Evolutionary conservation across 2,888 invertebrate species (phyloP), one percentile per base, ranked within the genome.

Genomic region (Unio pictorum): DNA sequence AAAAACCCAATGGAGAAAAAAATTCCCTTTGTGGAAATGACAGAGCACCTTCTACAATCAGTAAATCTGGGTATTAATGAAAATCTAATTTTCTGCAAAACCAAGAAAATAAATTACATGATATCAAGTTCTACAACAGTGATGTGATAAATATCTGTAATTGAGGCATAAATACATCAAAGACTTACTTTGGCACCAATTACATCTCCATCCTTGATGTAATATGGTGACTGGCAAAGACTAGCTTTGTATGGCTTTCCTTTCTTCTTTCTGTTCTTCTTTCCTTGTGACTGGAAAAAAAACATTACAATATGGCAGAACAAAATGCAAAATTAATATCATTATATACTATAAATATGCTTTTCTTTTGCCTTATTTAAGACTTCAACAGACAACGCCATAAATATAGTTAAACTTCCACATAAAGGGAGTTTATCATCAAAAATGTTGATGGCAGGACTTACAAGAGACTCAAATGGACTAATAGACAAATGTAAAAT

Each of bases 171-270:
- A 34, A n/a, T 8, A 17, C 5, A 61, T 5, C 59, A 1, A 23
- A 28, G 8, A 66, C 66, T 63, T 77, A 89, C 89, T 83, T 88
- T 89, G 11, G 88, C 86, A 28, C 88, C 89, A 59, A 89, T 87
- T 15, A 83, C 76, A 72, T 89, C 89, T 7, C 89, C 89, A 80
- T 89, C 89, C 61, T 81, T 81, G 11, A 89, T 72, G 64, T 80
- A 75, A 69, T 83, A 89, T 15, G 89, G 89, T 18, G 87, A 80
- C 65, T 85, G 86, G 67, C 81, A 76, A 4, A 89, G 76, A 74
- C 88, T 88, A 30, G 78, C 73, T 68, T 87, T 89, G 45, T 0
- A 15, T 26, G 66, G 71, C 66, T 76, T 69, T 28, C 72, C 71
- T 75, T 84, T 86, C 68, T 82, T 84, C 73, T 85, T 86, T 1